Evolutionary conservation across 2,888 invertebrate genomes (phyloP).

Genomic region (Luffia ferchaultella): DNA sequence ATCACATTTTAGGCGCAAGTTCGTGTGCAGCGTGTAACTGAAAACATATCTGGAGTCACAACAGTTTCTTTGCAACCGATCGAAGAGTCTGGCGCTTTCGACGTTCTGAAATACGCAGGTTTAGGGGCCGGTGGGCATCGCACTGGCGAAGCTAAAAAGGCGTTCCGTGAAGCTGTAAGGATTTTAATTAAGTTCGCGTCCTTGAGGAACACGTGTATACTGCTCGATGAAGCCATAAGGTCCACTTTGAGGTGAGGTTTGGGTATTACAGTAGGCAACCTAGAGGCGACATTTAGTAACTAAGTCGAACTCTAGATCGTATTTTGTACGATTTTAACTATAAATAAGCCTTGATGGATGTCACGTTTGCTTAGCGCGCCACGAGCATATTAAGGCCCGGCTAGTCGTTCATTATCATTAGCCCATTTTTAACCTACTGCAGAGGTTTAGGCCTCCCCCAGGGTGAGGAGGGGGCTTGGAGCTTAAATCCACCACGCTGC

Average conservation of each 20-base stretch:
- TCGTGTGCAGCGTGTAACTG: slow-evolving; percentile 37
- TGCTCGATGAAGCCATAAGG: slow-evolving; percentile 41
- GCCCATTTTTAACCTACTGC: no score
- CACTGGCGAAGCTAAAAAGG: slow-evolving; percentile 46
- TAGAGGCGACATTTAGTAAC: no score
- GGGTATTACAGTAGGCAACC: background rate
- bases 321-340: no score
- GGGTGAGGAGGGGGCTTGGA: no score
- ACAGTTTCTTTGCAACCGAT: slow-evolving; percentile 40
- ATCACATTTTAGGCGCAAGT: slow-evolving; percentile 38
- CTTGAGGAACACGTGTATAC: slow-evolving; percentile 42
- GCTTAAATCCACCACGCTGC: no score
- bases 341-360: no score
- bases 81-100: slow-evolving; percentile 37
- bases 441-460: no score
- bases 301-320: no score
- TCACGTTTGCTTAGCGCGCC: no score
- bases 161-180: slow-evolving; percentile 40
- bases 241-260: slow-evolving; percentile 40
- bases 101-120: slow-evolving; percentile 41
- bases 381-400: no score
- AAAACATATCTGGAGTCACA: slow-evolving; percentile 51
- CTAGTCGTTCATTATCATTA: no score
- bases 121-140: slow-evolving; percentile 51
- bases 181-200: slow-evolving; percentile 60